A percentile compares a stretch with the other conserved stretches of the same genome.
Evolutionary conservation across 2,888 invertebrate genomes (phyloP).

Genomic region (Acanthopleura granulata): DNA sequence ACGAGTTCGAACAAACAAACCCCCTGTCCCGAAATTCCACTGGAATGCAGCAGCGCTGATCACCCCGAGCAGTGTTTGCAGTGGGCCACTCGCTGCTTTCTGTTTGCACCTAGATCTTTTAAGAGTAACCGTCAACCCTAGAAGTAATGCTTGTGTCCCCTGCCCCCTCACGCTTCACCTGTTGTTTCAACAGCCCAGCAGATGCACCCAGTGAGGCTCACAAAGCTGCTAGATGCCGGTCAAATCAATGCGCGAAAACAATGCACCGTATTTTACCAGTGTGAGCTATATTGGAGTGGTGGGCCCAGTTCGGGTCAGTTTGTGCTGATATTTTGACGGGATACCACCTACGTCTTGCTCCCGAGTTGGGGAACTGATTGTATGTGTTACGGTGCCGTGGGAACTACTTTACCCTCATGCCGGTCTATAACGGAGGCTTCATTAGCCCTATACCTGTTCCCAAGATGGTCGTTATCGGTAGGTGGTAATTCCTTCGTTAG

Average conservation of each 20-base stretch:
- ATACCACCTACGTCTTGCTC: no score
- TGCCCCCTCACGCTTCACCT: neutral
- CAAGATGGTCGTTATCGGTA: constrained; percentile 17
- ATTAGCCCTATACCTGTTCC: neutral
- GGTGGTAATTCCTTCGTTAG: neutral
- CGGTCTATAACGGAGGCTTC: constrained; percentile 15
- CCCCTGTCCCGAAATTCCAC: neutral
- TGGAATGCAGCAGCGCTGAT: neutral
- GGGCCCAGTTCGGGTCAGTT: no score
- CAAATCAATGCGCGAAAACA: neutral
- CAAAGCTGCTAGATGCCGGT: neutral
- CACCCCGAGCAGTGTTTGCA: neutral
- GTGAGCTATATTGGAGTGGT: neutral
- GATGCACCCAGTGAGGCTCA: neutral
- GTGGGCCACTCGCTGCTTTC: neutral
- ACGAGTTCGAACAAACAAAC: neutral
- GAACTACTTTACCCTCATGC: neutral
- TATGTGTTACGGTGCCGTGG: no score
- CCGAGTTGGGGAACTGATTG: no score
- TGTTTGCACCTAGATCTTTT: neutral
- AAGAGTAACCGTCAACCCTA: neutral
- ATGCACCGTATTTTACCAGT: neutral
- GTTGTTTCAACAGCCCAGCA: neutral
- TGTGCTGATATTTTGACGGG: neutral
- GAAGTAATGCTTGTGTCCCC: neutral